Conservation (phyloP, 53 echinoderm and acorn worm species). For the Stichopus horrens region DNA sequence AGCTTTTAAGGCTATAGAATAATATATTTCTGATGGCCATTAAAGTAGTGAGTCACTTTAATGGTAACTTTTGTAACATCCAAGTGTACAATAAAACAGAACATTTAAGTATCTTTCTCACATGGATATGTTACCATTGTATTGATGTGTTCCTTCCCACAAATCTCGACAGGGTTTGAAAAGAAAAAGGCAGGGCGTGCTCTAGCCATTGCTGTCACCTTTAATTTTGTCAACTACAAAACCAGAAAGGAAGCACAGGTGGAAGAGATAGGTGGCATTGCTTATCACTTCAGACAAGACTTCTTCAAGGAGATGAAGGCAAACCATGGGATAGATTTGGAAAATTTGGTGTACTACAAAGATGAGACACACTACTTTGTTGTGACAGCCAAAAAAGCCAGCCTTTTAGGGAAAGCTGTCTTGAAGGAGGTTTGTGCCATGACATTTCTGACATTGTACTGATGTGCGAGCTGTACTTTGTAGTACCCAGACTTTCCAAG, state of each 20-base stretch:
- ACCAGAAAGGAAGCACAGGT: constrained; percentile 22
- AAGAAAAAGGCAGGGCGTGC: constrained; percentile 36
- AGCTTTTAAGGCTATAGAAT: too few relatives aligned
- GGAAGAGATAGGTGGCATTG: constrained; percentile 35
- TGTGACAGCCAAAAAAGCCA: constrained; percentile 35
- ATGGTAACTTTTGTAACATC: too few relatives aligned
- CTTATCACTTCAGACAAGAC: constrained; percentile 24
- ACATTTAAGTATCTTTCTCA: too few relatives aligned
- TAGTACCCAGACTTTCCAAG: background rate
- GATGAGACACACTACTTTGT: constrained; percentile 48
- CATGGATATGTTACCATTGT: too few relatives aligned
- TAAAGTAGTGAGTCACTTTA: too few relatives aligned
- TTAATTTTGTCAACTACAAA: constrained; percentile 44
- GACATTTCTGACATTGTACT: background rate
- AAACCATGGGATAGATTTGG: constrained; percentile 20
- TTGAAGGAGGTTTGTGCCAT: constrained; percentile 25
- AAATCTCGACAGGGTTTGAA: background rate
- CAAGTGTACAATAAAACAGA: too few relatives aligned
- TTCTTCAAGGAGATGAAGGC: constrained; percentile 34
- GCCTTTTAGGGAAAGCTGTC: constrained; percentile 28
- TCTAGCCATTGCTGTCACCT: constrained; percentile 40
- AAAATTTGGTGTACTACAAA: constrained; percentile 40
- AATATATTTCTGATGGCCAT: too few relatives aligned
- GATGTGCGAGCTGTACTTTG: background rate
- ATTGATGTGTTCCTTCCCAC: too few relatives aligned